phyloP scores from a whole-genome alignment of 2,888 invertebrate genomes.

The Rhagonycha fulva region DNA sequence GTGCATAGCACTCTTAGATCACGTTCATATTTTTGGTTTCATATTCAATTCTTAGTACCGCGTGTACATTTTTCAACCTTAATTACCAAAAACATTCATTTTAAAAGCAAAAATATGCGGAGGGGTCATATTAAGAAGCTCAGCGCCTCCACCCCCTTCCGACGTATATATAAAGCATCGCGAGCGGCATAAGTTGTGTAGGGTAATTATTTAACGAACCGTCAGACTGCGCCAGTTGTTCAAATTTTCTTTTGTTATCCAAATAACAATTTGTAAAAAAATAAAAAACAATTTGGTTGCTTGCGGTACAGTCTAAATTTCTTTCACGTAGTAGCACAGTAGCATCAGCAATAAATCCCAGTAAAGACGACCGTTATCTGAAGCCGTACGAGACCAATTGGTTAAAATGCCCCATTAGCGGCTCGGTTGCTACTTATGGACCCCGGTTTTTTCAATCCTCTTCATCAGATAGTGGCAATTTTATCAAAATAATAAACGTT shows the following conservation, averaged over 20 bases:
- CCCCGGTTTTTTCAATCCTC: constrained; percentile 26
- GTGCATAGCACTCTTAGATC: constrained; percentile 33
- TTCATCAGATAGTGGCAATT: constrained; percentile 23
- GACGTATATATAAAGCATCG: too few relatives aligned
- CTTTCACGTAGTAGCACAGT: constrained; percentile 33
- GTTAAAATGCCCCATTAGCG: constrained; percentile 41
- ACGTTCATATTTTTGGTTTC: constrained; percentile 32
- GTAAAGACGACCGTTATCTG: constrained; percentile 39
- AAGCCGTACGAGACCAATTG: constrained; percentile 40
- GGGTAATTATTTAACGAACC: not conserved
- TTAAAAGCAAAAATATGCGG: not conserved
- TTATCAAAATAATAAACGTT: constrained; percentile 10
- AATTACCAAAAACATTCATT: not conserved
- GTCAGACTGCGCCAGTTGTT: not conserved
- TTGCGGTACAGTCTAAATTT: constrained; percentile 20
- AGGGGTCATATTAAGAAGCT: too few relatives aligned
- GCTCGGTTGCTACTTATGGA: constrained; percentile 35
- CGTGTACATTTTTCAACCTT: constrained; percentile 5
- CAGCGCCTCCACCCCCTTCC: too few relatives aligned
- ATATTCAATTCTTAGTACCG: constrained; percentile 22
- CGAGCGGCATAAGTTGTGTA: too few relatives aligned
- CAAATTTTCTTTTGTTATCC: not conserved
- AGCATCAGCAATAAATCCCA: constrained; percentile 39
- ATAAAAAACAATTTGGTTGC: not conserved
- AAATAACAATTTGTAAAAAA: not conserved